A percentile compares a stretch with the other conserved stretches of the same genome.
phyloP scores from a whole-genome alignment of 2,797 vertebrate species.

The Thamnophis elegans region DNA sequence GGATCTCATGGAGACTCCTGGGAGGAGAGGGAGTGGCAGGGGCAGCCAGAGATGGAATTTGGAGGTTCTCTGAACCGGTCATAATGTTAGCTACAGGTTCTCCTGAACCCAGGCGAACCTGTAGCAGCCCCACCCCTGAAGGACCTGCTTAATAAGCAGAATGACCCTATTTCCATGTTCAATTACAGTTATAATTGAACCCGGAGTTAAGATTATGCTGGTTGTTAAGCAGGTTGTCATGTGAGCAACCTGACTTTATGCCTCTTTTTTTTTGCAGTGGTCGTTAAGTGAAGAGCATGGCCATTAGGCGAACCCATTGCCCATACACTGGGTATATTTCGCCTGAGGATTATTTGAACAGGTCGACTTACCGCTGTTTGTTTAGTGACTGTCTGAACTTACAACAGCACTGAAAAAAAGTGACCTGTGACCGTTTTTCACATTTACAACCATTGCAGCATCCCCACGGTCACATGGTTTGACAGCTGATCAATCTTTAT shows the following conservation, averaged over 20 bases:
- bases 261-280: neutral
- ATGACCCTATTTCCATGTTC: neutral
- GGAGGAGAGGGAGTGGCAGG: too few species aligned
- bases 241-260: neutral
- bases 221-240: neutral
- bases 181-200: neutral
- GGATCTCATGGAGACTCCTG: too few species aligned
- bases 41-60: too few species aligned
- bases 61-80: too few species aligned
- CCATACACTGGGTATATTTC: neutral
- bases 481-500: neutral
- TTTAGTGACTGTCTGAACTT: neutral
- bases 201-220: neutral
- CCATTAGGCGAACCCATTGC: neutral
- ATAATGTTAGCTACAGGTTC: too few species aligned
- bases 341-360: neutral
- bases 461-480: neutral
- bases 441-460: neutral
- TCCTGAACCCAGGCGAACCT: too few species aligned
- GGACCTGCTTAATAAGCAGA: too few species aligned
- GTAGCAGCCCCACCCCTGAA: too few species aligned
- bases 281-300: neutral
- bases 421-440: neutral
- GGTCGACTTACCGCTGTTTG: neutral
- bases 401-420: neutral